A percentile compares a stretch with the other conserved stretches of the same genome.
Conservation (phyloP, 2,888 invertebrate genomes). For the Petrophora chlorosata region DNA sequence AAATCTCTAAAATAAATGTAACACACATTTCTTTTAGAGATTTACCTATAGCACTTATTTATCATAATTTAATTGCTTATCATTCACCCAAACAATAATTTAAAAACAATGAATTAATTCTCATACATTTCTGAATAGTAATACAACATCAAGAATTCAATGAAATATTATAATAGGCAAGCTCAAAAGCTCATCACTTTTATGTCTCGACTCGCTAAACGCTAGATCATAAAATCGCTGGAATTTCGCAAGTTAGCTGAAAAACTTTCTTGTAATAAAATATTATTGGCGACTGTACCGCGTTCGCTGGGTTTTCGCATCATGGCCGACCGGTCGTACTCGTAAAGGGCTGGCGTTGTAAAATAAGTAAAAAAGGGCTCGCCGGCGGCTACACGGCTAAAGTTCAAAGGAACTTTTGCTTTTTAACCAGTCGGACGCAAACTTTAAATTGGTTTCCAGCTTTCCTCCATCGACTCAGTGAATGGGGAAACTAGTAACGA, state of each 20-base stretch:
- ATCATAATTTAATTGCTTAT: no score
- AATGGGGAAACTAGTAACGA: slow-evolving; percentile 69
- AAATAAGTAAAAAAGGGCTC: slow-evolving; percentile 69
- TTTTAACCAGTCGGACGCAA: slow-evolving; percentile 76
- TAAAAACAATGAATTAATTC: no score
- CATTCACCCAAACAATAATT: no score
- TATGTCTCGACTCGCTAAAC: slow-evolving; percentile 29
- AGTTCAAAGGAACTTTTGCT: slow-evolving; percentile 76
- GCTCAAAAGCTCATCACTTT: slow-evolving; percentile 22
- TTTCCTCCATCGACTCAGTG: slow-evolving; percentile 61
- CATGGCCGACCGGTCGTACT: slow-evolving; percentile 62
- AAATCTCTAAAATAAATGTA: no score
- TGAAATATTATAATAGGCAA: slow-evolving; percentile 17
- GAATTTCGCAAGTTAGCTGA: slow-evolving; percentile 39
- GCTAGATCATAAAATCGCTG: slow-evolving; percentile 35
- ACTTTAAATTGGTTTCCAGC: slow-evolving; percentile 80
- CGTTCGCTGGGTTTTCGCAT: slow-evolving; percentile 52
- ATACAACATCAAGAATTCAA: no score
- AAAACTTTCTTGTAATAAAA: slow-evolving; percentile 40
- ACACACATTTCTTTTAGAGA: no score
- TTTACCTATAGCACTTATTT: no score
- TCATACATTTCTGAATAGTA: no score
- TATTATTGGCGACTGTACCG: slow-evolving; percentile 53
- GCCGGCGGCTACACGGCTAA: slow-evolving; percentile 58
- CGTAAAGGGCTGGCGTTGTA: slow-evolving; percentile 66